These are phyloP conservation scores for Folsomia manolachei DNA, from an alignment of 2,888 invertebrate genomes.

Conservation along the genomic window DNA sequence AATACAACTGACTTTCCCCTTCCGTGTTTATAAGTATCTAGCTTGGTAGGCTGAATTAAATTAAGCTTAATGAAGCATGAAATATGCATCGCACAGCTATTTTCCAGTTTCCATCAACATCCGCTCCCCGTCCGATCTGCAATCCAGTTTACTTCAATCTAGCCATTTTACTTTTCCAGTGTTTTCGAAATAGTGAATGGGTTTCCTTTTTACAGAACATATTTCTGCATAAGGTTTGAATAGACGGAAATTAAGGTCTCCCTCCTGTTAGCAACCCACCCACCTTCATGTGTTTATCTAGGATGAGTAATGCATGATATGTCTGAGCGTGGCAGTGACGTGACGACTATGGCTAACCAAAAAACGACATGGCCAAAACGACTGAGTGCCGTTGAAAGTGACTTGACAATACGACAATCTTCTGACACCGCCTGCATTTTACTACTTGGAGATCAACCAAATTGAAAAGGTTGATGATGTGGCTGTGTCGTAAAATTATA, in stretches of 20 bases:
- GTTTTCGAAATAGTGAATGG: neutral
- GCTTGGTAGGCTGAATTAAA: constrained; percentile 6
- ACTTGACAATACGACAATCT: neutral
- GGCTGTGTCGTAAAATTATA: neutral
- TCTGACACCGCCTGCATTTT: neutral
- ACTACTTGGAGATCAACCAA: neutral
- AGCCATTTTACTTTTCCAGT: neutral
- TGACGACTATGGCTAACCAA: too few species aligned
- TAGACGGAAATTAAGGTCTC: neutral
- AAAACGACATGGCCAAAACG: neutral
- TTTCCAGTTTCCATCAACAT: neutral
- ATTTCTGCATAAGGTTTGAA: too few species aligned
- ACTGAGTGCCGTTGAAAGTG: neutral
- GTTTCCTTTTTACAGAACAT: neutral
- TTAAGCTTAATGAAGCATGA: constrained; percentile 17
- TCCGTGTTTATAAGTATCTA: too few species aligned
- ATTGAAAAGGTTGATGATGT: neutral
- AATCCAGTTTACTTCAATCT: neutral
- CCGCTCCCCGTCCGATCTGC: neutral
- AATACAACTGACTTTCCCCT: neutral
- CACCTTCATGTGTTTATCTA: neutral
- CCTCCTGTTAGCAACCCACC: neutral
- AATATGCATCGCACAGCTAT: constrained; percentile 21
- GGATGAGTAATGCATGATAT: neutral
- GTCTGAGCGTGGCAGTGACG: neutral